A percentile compares a stretch with the other conserved stretches of the same genome.
These are phyloP conservation scores for Petaurus breviceps DNA, from an alignment of 2,113 vertebrate genomes.

Conservation along the genomic window DNA sequence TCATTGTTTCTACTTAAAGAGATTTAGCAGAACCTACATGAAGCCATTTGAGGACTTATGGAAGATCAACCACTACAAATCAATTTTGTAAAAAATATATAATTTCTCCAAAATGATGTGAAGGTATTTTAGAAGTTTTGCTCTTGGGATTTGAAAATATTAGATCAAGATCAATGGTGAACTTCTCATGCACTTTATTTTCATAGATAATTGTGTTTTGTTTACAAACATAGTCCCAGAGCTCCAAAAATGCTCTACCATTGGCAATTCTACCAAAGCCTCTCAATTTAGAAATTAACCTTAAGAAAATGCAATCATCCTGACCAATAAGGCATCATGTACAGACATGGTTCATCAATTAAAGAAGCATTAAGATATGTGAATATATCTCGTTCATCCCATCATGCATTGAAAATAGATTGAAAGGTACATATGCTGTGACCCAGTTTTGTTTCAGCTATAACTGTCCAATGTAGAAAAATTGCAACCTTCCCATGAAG, in stretches of 20 bases:
- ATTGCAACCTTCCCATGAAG: neutral
- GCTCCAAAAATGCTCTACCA: neutral
- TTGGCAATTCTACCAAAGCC: neutral
- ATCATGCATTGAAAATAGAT: too few species aligned
- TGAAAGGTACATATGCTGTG: too few species aligned
- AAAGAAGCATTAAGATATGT: too few species aligned
- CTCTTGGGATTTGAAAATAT: neutral
- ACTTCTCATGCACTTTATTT: neutral
- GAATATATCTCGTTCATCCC: too few species aligned
- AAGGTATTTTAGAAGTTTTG: too few species aligned
- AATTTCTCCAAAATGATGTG: neutral
- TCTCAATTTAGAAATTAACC: neutral
- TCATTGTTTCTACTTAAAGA: neutral
- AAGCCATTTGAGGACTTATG: neutral
- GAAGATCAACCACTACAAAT: neutral
- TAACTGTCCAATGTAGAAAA: too few species aligned
- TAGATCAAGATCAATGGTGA: neutral
- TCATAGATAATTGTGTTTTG: neutral
- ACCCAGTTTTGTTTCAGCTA: too few species aligned
- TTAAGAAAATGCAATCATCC: too few species aligned
- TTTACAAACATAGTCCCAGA: neutral
- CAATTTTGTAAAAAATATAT: neutral
- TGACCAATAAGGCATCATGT: too few species aligned
- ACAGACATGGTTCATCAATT: too few species aligned
- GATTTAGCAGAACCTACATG: neutral